These are phyloP conservation scores for Axinella damicornis DNA, from an alignment of 37 sponge, comb jelly and placozoan species.

Conservation along the genomic window DNA sequence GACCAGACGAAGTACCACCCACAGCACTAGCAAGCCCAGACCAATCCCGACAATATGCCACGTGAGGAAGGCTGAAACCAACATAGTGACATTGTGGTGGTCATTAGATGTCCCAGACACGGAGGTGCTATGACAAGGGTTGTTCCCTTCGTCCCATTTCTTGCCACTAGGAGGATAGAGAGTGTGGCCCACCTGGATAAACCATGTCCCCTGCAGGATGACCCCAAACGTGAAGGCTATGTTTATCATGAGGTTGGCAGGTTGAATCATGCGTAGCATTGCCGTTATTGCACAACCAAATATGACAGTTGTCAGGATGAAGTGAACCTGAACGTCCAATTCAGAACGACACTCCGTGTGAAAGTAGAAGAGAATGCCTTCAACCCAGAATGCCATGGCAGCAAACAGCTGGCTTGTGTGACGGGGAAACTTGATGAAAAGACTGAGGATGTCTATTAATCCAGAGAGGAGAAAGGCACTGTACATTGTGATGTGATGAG, in stretches of 20 bases:
- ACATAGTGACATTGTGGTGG: conserved; percentile 33
- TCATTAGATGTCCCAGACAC: background rate
- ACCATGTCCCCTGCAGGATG: conserved; percentile 72
- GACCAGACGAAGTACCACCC: conserved; percentile 5
- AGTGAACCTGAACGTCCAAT: conserved; percentile 41
- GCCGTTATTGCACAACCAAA: conserved; percentile 34
- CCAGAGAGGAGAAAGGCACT: conserved; percentile 62
- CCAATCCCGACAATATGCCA: conserved; percentile 60
- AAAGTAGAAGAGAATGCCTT: conserved; percentile 65
- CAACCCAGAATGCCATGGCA: conserved; percentile 48
- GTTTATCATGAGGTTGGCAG: conserved; percentile 59
- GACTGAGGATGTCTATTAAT: conserved; percentile 42
- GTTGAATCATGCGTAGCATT: conserved; percentile 15
- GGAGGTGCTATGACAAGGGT: too few relatives aligned
- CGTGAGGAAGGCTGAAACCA: conserved; percentile 22
- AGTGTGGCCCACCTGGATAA: conserved; percentile 55
- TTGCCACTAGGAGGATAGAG: conserved; percentile 23
- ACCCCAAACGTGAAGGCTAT: conserved; percentile 31
- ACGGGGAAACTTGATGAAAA: conserved; percentile 37
- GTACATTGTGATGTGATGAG: conserved; percentile 75
- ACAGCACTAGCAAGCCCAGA: conserved; percentile 31
- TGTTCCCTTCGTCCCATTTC: conserved; percentile 4
- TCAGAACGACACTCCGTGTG: conserved; percentile 36
- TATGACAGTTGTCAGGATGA: conserved; percentile 34
- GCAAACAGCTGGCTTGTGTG: conserved; percentile 48